A percentile compares a stretch with the other conserved stretches of the same genome.
Evolutionary conservation across 2,797 vertebrate species (phyloP).

Genomic region (Ciconia nigra): DNA sequence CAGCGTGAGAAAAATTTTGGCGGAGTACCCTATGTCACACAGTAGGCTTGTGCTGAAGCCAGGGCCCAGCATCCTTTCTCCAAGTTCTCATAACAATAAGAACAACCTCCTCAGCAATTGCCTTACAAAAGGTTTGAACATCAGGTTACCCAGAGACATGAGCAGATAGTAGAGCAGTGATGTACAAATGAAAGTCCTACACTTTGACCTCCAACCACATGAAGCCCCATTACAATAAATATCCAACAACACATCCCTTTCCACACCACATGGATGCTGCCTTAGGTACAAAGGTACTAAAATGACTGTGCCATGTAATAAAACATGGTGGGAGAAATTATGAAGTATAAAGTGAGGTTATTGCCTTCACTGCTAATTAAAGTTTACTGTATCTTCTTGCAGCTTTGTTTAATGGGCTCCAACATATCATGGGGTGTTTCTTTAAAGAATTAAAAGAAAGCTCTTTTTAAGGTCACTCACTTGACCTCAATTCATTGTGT

Average conservation of each 20-base stretch:
- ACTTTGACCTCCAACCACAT: slow-evolving; percentile 69
- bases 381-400: slow-evolving; percentile 70
- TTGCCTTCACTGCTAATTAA: slow-evolving; percentile 71
- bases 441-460: slow-evolving; percentile 72
- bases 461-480: slow-evolving; percentile 68
- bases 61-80: slow-evolving; percentile 64
- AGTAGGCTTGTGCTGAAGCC: slow-evolving; percentile 43
- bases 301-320: slow-evolving; percentile 67
- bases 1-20: slow-evolving; percentile 39
- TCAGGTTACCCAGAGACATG: slow-evolving; percentile 66
- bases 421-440: slow-evolving; percentile 59
- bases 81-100: slow-evolving; percentile 60
- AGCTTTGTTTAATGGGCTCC: slow-evolving; percentile 69
- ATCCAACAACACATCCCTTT: slow-evolving; percentile 67
- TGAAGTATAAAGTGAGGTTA: slow-evolving; percentile 68
- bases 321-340: slow-evolving; percentile 69
- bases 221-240: slow-evolving; percentile 71
- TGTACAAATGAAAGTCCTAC: slow-evolving; percentile 71
- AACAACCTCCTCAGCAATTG: slow-evolving; percentile 71
- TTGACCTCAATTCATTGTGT: slow-evolving; percentile 68
- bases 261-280: slow-evolving; percentile 65
- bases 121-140: slow-evolving; percentile 70
- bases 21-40: slow-evolving; percentile 25
- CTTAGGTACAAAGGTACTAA: slow-evolving; percentile 71
- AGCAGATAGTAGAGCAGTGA: slow-evolving; percentile 66